Base-by-base conservation (phyloP, 2,797 vertebrate species). In the Alca torda region DNA sequence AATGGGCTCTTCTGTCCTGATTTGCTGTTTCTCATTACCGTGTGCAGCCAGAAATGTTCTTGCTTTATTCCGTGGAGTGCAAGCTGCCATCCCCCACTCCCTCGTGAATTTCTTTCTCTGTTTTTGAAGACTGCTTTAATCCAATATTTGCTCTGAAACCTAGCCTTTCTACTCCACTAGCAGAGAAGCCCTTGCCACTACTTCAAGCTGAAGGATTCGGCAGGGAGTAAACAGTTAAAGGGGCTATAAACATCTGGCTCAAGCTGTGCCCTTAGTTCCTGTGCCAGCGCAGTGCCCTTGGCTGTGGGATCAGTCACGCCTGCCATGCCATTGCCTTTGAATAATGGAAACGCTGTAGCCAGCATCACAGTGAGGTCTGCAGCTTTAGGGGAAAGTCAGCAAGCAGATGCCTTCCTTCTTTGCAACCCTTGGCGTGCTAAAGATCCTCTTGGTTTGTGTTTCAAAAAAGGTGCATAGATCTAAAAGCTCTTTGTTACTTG, bases 241-340 rank as follows among this genome's bases (percentile, higher is more conserved):
- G 61, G 88, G 50, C 79, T 84, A 33, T 54, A 84, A 94, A 93
- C 89, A 90, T 78, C 91, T 93, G 96, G 87, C 86, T 87, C 3
- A n/a, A 92, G 89, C 75, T 61, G 16, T 51, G 79, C 80, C 31
- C 84, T 84, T 64, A 33, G 85, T 51, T 90, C 59, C 73, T 48
- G 57, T 82, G 92, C 88, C 77, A 85, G 82, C 9, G 10, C 63
- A 10, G 82, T 85, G 90, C 81, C 92, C 95, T 90, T 69, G 91
- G 83, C 94, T 81, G 80, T 67, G 93, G 83, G 68, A 94, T 96
- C 89, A 60, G 95, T 96, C 92, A 85, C 45, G 89, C 94, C 93
- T 91, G 84, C 95, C 68, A 90, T 96, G 92, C 96, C 90, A 88
- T 97, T 95, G 96, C 90, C 90, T 97, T 93, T 96, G 93, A 87